Evolutionary conservation across 2,113 vertebrate genomes (phyloP), one percentile per base, ranked within the genome.

Genomic region (Triplophysa tibetana): DNA sequence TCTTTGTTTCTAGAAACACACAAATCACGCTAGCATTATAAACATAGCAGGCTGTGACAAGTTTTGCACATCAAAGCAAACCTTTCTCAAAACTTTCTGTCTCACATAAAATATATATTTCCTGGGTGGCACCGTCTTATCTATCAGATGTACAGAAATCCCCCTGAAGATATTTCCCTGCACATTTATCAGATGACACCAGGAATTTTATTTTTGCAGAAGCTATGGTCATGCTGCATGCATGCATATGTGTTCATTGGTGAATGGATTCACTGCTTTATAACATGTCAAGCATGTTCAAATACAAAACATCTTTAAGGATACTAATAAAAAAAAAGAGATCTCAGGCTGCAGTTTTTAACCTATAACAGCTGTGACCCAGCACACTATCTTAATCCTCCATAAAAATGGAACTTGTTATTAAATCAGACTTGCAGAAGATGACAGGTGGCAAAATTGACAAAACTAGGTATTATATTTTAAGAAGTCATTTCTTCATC

Each of bases 391-490:
- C 24, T 24, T 33, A 2, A 66, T 17, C 11, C 21, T 67, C 19
- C 23, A 21, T 79, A 63, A 79, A 62, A 70, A 29, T 17, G 1
- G 12, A 1, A 43, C 65, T 70, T 70, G 56, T 23, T 79, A 43
- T 41, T 72, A 70, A 64, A 33, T 43, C 26, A 64, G 43, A 58
- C 24, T 50, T 76, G 14, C 43, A 33, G 61, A 64, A 52, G 24
- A 21, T 33, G 8, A 8, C 13, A 8, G 17, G 24, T 13, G 48
- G 68, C 33, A 10, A 56, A 50, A 70, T 61, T 78, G 17, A 33
- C 24, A 63, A 41, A 52, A 29, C 19, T 62, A 38, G 21, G 45
- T 43, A 72, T 72, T 64, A 72, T 45, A 14, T 70, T 79, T 62
- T 79, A 61, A 12, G 14, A 12, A 14, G 14, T 50, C 1, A 13